Evolutionary conservation across 2,113 vertebrate genomes (phyloP).

Genomic region (Chionomys nivalis): DNA sequence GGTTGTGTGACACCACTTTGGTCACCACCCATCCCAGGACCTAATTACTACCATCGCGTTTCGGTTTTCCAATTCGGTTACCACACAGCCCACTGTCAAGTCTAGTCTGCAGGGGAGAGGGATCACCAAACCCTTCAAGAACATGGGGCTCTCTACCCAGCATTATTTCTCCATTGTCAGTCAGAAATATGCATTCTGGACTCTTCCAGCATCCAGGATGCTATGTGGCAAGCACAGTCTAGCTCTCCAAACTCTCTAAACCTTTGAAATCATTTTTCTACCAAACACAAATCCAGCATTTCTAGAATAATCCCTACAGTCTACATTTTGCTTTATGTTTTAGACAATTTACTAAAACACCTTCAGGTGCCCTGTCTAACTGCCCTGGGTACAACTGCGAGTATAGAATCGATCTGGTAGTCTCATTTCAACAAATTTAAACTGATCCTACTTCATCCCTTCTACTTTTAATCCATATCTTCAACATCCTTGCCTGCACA

Average conservation of each 20-base stretch:
- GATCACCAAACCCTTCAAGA: background rate
- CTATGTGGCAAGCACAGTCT: background rate
- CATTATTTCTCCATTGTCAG: background rate
- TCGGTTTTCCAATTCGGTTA: background rate
- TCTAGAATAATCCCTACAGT: background rate
- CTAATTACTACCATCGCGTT: background rate
- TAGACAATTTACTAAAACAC: background rate
- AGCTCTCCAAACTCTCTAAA: background rate
- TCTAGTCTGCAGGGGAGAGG: background rate
- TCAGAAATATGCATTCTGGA: background rate
- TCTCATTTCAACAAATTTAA: background rate
- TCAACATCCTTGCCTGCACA: background rate
- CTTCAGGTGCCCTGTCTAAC: background rate
- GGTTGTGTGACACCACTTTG: background rate
- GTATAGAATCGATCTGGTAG: background rate
- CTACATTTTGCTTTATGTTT: background rate
- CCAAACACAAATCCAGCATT: background rate
- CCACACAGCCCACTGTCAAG: background rate
- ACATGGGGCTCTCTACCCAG: background rate
- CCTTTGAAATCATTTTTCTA: background rate
- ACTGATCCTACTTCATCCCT: background rate
- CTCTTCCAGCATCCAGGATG: background rate
- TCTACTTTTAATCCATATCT: background rate
- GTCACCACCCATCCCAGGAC: too few relatives aligned
- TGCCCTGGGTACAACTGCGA: background rate